These are phyloP conservation scores for Nezara viridula DNA, from an alignment of 2,888 invertebrate species.

Conservation along the genomic window DNA sequence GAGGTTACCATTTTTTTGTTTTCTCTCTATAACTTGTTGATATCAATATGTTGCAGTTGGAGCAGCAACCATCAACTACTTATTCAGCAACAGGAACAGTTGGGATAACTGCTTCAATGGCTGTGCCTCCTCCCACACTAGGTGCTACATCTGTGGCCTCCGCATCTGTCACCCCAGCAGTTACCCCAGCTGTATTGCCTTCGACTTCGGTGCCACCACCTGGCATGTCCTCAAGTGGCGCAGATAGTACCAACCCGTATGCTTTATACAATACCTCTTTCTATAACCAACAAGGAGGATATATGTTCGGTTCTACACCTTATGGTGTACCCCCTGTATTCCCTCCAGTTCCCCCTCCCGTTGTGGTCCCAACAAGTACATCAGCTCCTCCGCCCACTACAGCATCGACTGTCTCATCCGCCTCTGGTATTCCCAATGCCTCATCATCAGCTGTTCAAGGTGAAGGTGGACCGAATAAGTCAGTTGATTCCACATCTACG, in stretches of 20 bases:
- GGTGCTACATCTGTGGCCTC: constrained; percentile 51
- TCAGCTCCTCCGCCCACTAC: neutral
- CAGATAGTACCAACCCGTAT: constrained; percentile 20
- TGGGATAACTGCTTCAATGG: constrained; percentile 1
- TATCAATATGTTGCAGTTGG: neutral
- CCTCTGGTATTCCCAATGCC: neutral
- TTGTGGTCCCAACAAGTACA: neutral
- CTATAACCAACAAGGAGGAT: constrained; percentile 48
- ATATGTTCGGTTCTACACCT: constrained; percentile 45
- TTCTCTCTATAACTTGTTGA: neutral
- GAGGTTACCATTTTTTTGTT: too few relatives aligned
- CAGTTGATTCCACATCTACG: neutral
- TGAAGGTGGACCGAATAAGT: neutral
- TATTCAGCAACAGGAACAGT: neutral
- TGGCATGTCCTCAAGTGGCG: neutral
- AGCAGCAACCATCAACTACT: constrained; percentile 39
- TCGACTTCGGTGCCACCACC: constrained; percentile 45
- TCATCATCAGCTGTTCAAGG: neutral
- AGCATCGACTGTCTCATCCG: neutral
- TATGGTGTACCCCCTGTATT: constrained; percentile 50
- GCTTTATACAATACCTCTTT: constrained; percentile 28
- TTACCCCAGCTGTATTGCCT: constrained; percentile 55
- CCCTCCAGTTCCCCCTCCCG: constrained; percentile 57
- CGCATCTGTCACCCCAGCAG: constrained; percentile 56
- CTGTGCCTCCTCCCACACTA: constrained; percentile 49